These are phyloP conservation scores for Catostomus latipinnis DNA, from an alignment of 2,797 vertebrate species.

Conservation along the genomic window DNA sequence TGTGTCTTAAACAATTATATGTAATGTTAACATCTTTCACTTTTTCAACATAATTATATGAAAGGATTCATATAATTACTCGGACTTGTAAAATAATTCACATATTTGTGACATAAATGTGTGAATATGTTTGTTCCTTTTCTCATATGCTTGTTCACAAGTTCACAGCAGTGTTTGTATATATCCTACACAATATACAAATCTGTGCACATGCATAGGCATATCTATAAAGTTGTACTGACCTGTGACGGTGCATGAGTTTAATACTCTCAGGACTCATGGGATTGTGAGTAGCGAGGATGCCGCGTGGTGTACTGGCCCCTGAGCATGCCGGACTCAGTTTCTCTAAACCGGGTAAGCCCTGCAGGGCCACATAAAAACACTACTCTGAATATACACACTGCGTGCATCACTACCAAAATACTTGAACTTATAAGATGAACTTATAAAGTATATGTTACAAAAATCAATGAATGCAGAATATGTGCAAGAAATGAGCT, in stretches of 20 bases:
- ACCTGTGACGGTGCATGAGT: constrained; percentile 96
- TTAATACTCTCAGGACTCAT: constrained; percentile 96
- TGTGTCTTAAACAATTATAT: too few relatives aligned
- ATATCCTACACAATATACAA: not conserved
- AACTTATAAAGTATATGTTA: not conserved
- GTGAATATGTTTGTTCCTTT: too few relatives aligned
- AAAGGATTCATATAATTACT: too few relatives aligned
- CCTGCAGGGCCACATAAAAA: constrained; percentile 84
- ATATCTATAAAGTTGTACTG: constrained; percentile 44
- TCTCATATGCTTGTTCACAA: not conserved
- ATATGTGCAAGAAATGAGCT: not conserved
- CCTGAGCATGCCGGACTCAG: constrained; percentile 87
- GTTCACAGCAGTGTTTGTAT: not conserved
- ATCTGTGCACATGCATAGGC: not conserved
- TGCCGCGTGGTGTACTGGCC: constrained; percentile 85
- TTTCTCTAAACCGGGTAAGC: constrained; percentile 90
- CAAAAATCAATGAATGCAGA: not conserved
- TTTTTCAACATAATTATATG: too few relatives aligned
- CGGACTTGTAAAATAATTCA: too few relatives aligned
- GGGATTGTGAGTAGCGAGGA: constrained; percentile 89
- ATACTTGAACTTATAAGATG: too few relatives aligned
- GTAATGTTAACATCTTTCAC: too few relatives aligned
- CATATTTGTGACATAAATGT: too few relatives aligned
- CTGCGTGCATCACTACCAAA: constrained; percentile 43
- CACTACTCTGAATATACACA: constrained; percentile 77